Evolutionary conservation across 2,797 vertebrate species (phyloP).

Genomic region (Hyperoplus lanceolatus): DNA sequence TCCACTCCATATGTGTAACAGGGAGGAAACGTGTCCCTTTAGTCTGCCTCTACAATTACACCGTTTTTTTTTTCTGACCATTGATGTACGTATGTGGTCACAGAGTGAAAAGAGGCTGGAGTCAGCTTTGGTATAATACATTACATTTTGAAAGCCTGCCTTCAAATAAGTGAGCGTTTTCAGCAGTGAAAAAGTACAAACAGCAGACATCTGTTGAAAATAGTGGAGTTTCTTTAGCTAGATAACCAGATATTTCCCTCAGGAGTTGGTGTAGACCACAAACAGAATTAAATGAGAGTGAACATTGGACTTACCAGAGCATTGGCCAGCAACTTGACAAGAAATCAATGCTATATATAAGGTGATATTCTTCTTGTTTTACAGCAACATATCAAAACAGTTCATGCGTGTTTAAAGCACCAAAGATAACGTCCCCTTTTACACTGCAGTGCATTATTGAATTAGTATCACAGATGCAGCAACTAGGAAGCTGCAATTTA

Average conservation of each 20-base stretch:
- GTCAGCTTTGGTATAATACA: constrained; percentile 7
- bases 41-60: constrained; percentile 37
- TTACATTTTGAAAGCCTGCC: constrained; percentile 2
- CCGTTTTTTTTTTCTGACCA: constrained; percentile 15
- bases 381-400: background rate
- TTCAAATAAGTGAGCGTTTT: background rate
- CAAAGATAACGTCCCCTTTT: background rate
- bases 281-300: background rate
- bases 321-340: background rate
- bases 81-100: constrained; percentile 4
- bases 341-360: background rate
- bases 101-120: constrained; percentile 16
- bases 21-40: constrained; percentile 34
- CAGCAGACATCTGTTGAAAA: background rate
- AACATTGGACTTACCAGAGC: background rate
- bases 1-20: constrained; percentile 12
- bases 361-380: too few relatives aligned
- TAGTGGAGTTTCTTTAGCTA: background rate
- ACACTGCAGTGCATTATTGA: background rate
- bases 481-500: background rate
- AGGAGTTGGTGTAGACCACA: background rate
- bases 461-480: background rate
- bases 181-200: background rate
- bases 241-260: background rate
- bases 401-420: background rate